These are phyloP conservation scores for Eubasilissa regina DNA, from an alignment of 1,140 invertebrate species.

Conservation along the genomic window DNA sequence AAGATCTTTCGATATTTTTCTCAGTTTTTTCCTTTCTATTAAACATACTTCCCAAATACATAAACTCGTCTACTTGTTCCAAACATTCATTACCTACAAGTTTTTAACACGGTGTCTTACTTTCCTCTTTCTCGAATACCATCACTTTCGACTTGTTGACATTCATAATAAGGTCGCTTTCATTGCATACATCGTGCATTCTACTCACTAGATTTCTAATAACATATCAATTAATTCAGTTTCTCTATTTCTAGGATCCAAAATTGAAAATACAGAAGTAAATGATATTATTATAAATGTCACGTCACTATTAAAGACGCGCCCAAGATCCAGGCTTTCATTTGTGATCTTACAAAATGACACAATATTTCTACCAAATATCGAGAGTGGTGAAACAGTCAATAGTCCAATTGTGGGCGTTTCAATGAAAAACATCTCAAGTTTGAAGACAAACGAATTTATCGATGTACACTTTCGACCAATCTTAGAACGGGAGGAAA, in stretches of 20 bases:
- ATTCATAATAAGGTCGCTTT: too few species aligned
- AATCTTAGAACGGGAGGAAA: slow-evolving; percentile 53
- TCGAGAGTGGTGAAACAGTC: slow-evolving; percentile 53
- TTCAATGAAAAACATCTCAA: slow-evolving; percentile 64
- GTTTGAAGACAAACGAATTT: slow-evolving; percentile 64
- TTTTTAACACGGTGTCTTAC: too few species aligned
- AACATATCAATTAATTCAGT: too few species aligned
- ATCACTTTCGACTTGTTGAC: too few species aligned
- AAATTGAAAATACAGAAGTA: not conserved
- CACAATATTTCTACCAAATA: slow-evolving; percentile 63
- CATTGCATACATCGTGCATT: too few species aligned
- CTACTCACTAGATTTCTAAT: too few species aligned
- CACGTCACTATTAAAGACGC: slow-evolving; percentile 61
- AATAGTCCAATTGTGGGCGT: slow-evolving; percentile 61
- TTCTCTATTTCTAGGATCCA: slow-evolving; percentile 4
- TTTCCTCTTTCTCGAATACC: too few species aligned
- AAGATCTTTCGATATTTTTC: too few species aligned
- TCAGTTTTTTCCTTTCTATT: too few species aligned
- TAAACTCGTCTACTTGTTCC: too few species aligned
- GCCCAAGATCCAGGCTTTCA: slow-evolving; percentile 63
- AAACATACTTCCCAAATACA: too few species aligned
- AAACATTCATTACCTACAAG: too few species aligned
- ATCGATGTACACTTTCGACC: slow-evolving; percentile 66
- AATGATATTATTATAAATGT: slow-evolving; percentile 67
- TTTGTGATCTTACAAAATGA: slow-evolving; percentile 70